phyloP scores from a whole-genome alignment of 2,888 invertebrate species.

The Synanthedon tipuliformis region DNA sequence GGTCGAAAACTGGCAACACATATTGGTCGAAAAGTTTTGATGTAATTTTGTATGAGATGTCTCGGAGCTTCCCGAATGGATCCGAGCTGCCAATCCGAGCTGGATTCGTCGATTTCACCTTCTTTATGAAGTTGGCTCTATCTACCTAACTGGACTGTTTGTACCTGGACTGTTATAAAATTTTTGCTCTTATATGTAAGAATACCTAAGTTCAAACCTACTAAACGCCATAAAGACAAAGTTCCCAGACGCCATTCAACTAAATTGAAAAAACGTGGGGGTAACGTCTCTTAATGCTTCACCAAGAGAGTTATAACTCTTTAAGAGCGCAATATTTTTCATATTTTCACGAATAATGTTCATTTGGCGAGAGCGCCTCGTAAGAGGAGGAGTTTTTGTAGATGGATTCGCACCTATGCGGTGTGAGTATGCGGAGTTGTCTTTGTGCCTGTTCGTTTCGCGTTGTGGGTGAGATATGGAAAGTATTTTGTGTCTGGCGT shows the following conservation, averaged over 20 bases:
- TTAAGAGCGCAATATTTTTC: constrained; percentile 53
- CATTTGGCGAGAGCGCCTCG: constrained; percentile 20
- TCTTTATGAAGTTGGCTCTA: too few species aligned
- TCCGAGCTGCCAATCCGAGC: too few species aligned
- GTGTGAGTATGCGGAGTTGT: constrained; percentile 2
- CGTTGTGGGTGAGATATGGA: constrained; percentile 8
- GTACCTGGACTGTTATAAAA: too few species aligned
- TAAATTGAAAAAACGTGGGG: constrained; percentile 65
- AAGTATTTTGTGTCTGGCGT: constrained; percentile 16
- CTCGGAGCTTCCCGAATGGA: too few species aligned
- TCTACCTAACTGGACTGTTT: too few species aligned
- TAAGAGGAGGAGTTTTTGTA: constrained; percentile 12
- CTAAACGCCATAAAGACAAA: constrained; percentile 32
- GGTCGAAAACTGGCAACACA: too few species aligned
- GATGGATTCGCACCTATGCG: neutral
- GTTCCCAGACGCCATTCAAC: constrained; percentile 41
- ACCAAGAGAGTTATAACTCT: constrained; percentile 47
- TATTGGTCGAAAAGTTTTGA: too few species aligned
- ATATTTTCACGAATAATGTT: constrained; percentile 56
- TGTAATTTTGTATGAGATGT: too few species aligned
- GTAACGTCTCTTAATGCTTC: constrained; percentile 59
- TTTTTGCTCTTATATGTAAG: too few species aligned
- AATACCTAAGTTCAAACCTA: too few species aligned
- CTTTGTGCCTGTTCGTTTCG: constrained; percentile 5
- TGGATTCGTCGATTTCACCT: too few species aligned